These are phyloP conservation scores for Nilaparvata lugens DNA, from an alignment of 1,140 invertebrate species.

Conservation along the genomic window DNA sequence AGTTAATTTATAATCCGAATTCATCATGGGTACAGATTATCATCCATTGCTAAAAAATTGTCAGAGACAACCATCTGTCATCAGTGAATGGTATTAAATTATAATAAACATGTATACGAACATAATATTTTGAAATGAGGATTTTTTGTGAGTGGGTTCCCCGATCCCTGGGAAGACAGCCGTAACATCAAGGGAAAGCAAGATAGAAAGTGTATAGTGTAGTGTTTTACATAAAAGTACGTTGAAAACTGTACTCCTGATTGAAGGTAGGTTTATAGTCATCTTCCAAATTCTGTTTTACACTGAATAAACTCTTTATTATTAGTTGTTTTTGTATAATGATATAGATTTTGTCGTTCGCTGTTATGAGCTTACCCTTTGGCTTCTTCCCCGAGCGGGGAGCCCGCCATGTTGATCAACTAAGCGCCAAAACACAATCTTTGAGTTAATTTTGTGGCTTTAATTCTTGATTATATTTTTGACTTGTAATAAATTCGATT, in stretches of 20 bases:
- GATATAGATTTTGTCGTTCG: slow-evolving; percentile 21
- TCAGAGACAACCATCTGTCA: slow-evolving; percentile 28
- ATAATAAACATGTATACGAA: slow-evolving; percentile 19
- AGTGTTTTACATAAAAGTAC: slow-evolving; percentile 32
- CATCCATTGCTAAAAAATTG: slow-evolving; percentile 27
- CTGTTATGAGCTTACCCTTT: slow-evolving; percentile 29
- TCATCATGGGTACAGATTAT: slow-evolving; percentile 35
- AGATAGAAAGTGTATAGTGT: slow-evolving; percentile 36
- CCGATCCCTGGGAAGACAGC: slow-evolving; percentile 33
- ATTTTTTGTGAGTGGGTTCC: slow-evolving; percentile 28
- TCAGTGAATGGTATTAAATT: slow-evolving; percentile 31
- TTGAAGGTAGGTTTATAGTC: slow-evolving; percentile 33
- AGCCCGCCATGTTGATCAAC: slow-evolving; percentile 40
- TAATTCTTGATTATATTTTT: no score
- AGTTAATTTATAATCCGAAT: slow-evolving; percentile 33
- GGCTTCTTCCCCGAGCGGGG: slow-evolving; percentile 39
- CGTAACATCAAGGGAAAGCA: slow-evolving; percentile 38
- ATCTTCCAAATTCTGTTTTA: slow-evolving; percentile 10
- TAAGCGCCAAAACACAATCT: slow-evolving; percentile 24
- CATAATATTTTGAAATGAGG: slow-evolving; percentile 21
- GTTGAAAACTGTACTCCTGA: slow-evolving; percentile 32
- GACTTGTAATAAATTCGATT: no score
- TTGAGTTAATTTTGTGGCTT: neutral
- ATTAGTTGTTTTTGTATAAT: slow-evolving; percentile 22
- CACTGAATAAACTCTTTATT: slow-evolving; percentile 16